Evolutionary conservation across 2,797 vertebrate species (phyloP).

Genomic region (Peromyscus nudipes): DNA sequence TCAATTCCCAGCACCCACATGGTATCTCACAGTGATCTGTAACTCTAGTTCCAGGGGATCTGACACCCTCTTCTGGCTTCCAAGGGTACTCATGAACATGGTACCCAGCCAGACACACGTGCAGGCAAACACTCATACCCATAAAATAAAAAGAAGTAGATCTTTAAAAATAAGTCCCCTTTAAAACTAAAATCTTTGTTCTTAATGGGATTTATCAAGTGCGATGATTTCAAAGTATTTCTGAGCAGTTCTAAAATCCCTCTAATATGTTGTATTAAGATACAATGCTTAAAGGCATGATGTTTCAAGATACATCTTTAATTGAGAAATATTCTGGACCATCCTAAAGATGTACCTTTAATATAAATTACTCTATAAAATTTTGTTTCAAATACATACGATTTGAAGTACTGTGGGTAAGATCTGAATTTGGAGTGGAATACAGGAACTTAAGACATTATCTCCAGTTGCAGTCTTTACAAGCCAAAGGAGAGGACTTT

Average conservation of each 20-base stretch:
- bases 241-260: neutral
- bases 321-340: neutral
- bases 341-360: neutral
- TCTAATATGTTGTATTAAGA: neutral
- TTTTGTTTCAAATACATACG: neutral
- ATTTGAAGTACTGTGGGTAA: neutral
- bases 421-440: neutral
- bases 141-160: neutral
- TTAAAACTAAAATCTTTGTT: slow-evolving; percentile 19
- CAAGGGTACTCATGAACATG: neutral
- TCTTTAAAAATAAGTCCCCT: neutral
- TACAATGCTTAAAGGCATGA: neutral
- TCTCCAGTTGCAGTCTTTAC: neutral
- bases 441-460: neutral
- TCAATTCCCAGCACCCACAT: neutral
- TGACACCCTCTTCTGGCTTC: neutral
- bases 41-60: too few species aligned
- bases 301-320: neutral
- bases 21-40: neutral
- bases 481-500: neutral
- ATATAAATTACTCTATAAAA: neutral
- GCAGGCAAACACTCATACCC: neutral
- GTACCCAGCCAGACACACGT: neutral
- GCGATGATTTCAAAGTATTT: neutral
- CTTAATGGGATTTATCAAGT: neutral